Conservation (phyloP, 2,888 invertebrate genomes). For the Spicauda simplicius region DNA sequence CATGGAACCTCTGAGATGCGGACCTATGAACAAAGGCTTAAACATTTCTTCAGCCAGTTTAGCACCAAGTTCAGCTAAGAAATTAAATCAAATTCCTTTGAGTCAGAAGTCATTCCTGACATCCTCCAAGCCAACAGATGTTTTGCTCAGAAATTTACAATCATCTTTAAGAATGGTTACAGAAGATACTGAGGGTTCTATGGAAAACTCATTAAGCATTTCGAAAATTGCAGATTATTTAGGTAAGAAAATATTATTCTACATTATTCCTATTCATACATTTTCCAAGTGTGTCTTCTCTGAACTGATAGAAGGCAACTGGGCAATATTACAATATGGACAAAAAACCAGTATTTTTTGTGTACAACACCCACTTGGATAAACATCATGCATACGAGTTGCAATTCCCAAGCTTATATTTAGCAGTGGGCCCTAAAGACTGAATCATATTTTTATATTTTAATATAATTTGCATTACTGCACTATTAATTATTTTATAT, state of each 20-base stretch:
- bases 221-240: slow-evolving; percentile 75
- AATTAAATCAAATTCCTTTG: background rate
- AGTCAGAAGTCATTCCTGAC: slow-evolving; percentile 36
- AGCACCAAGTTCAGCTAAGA: background rate
- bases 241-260: slow-evolving; percentile 49
- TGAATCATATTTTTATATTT: too few species aligned
- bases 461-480: too few species aligned
- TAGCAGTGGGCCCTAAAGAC: too few species aligned
- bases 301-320: too few species aligned
- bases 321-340: too few species aligned
- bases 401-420: too few species aligned
- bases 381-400: too few species aligned
- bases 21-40: background rate
- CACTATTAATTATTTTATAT: too few species aligned
- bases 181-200: slow-evolving; percentile 65
- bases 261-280: too few species aligned
- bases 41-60: slow-evolving; percentile 3
- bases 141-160: slow-evolving; percentile 59
- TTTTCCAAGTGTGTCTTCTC: too few species aligned
- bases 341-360: too few species aligned
- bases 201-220: slow-evolving; percentile 70
- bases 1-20: slow-evolving; percentile 12
- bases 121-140: slow-evolving; percentile 55
- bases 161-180: slow-evolving; percentile 53
- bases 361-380: too few species aligned